Evolutionary conservation across 1,140 invertebrate species (phyloP), one percentile per base, ranked within the genome.

Genomic region (Euborellia annulipes): DNA sequence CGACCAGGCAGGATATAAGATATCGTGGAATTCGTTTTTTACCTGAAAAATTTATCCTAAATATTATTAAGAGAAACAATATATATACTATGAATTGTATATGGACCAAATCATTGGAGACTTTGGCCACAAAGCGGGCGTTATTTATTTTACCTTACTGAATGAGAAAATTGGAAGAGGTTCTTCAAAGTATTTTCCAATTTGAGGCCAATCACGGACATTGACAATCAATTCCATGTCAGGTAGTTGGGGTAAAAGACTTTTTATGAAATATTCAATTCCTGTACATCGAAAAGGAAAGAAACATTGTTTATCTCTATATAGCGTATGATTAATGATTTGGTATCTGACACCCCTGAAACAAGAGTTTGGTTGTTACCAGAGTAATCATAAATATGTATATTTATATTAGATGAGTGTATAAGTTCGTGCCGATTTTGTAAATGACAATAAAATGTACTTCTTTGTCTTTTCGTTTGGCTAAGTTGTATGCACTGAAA

Each of bases 1-100:
- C 22, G 85, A 81, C 93, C 93, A 97, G 0, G 92, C 85, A 39
- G 93, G 93, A 69, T 95, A 97, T 72, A 83, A 87, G 47, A 97
- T 93, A 59, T 98, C 93, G 61, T 74, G 73, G 64, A 91, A 87
- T 14, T 88, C 76, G 39, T 62, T 57, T 13, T 79, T 85, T 75
- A 84, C 52, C 36, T 62, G 68, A 56, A 48, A 53, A 34, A 45
- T 37, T 7, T 34, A 14, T 43, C 44, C 41, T 39, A 46, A 23
- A 41, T 41, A 42, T 45, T 32, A 21, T 38, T 43, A 18, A 45
- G 18, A 46, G 19, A 48, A 52, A 41, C 41, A 43, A n/a, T 37
- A 18, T 7, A 22, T 42, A 41, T 47, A 36, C 23, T 46, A 48
- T 37, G 51, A 17, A 16, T 40, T 47, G 27, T 30, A 20, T 41